Conservation (phyloP, 2,888 invertebrate genomes). For the Ornithoptera priamus region DNA sequence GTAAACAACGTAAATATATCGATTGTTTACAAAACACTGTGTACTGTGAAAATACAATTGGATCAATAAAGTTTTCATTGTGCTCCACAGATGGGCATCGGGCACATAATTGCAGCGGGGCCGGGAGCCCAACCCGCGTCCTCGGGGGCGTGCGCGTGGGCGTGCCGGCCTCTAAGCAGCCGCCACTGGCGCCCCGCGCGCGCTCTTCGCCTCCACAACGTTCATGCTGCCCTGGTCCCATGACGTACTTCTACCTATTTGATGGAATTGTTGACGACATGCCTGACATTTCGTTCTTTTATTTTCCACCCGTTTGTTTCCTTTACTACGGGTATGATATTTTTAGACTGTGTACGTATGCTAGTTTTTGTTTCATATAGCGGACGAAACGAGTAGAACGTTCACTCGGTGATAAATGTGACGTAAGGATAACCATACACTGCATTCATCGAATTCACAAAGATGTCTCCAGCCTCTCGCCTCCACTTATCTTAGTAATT, state of each 20-base stretch:
- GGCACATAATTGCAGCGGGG: conserved; percentile 10
- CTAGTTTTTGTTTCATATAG: too few relatives aligned
- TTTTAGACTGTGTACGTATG: too few relatives aligned
- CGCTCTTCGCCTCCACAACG: conserved; percentile 34
- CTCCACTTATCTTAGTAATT: too few relatives aligned
- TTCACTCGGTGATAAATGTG: too few relatives aligned
- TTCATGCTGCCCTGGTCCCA: conserved; percentile 58
- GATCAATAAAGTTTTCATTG: conserved; percentile 21
- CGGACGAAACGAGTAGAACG: too few relatives aligned
- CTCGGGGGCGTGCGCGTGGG: conserved; percentile 58
- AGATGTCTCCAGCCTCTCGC: too few relatives aligned
- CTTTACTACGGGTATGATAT: too few relatives aligned
- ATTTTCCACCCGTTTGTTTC: background rate
- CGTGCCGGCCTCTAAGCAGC: conserved; percentile 43
- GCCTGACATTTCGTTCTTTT: conserved; percentile 7
- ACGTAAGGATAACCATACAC: too few relatives aligned
- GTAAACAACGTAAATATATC: too few relatives aligned
- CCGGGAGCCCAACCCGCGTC: conserved; percentile 25
- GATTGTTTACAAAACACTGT: too few relatives aligned
- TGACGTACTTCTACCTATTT: conserved; percentile 40
- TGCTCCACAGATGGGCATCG: conserved; percentile 8
- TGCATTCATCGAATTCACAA: too few relatives aligned
- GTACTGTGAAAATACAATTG: conserved; percentile 4
- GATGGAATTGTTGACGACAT: conserved; percentile 19
- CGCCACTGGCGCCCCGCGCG: conserved; percentile 35